phyloP scores from a whole-genome alignment of 2,113 vertebrate species.

The Ochotona curzoniae region DNA sequence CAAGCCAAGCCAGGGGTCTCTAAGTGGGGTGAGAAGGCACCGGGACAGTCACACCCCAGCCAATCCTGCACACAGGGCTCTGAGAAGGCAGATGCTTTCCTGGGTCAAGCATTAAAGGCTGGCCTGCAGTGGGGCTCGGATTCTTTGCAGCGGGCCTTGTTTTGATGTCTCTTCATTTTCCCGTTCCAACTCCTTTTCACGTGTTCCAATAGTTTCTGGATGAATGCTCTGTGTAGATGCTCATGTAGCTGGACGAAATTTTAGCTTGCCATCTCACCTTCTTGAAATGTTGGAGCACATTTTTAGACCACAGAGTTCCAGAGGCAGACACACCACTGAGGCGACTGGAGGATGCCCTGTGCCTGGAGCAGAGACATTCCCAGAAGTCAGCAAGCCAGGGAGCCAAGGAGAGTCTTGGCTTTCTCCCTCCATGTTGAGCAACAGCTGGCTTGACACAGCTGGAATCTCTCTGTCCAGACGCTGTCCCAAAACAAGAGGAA shows the following conservation, averaged over 20 bases:
- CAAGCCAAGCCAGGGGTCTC: not conserved
- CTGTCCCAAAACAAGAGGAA: not conserved
- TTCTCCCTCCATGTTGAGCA: not conserved
- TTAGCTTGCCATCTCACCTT: not conserved
- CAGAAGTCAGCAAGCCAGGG: not conserved
- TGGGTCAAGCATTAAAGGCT: not conserved
- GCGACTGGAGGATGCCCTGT: too few relatives aligned
- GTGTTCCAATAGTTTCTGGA: not conserved
- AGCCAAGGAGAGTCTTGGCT: too few relatives aligned
- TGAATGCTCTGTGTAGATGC: constrained; percentile 19
- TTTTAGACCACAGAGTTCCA: not conserved
- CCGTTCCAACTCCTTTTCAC: not conserved
- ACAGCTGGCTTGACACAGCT: not conserved
- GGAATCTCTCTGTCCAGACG: accelerated
- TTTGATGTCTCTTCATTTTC: not conserved
- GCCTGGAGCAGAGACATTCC: accelerated
- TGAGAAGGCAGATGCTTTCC: too few relatives aligned
- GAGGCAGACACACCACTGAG: not conserved
- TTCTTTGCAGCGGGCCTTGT: too few relatives aligned
- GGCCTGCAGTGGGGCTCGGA: too few relatives aligned
- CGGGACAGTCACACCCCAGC: too few relatives aligned
- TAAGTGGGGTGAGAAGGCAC: not conserved
- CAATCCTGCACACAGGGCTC: too few relatives aligned
- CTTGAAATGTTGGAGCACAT: not conserved
- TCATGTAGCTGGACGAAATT: not conserved